Base-by-base conservation (phyloP, 2,797 vertebrate genomes). In the Vultur gryphus region DNA sequence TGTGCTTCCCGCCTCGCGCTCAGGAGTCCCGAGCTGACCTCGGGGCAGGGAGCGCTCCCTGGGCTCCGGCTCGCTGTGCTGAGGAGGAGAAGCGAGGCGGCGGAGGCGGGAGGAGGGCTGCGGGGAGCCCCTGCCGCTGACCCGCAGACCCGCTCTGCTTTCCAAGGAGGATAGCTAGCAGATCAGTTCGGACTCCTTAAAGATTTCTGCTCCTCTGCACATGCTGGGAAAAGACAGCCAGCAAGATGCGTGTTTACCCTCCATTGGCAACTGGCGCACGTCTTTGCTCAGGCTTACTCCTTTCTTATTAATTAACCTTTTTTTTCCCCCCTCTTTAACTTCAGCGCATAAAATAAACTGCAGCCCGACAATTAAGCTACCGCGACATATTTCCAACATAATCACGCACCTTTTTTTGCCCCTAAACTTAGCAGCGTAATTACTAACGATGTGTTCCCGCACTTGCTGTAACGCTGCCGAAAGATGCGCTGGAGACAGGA, bases 251-350 rank as follows among this genome's bases (percentile, higher is more conserved):
- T 2, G 21, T 11, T 35, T 29, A 52, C 29, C 28, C 25, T 33
- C 58, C n/a, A 1, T 0, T 13, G 26, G 29, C 54, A 48, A 3
- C 48, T 4, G 33, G 55, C 2, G 2, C 41, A 35, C 10, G 1
- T 16, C 39, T 37, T 23, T 46, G 11, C 86, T 43, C 18, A 13
- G 11, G 26, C 35, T 78, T 6, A 17, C 44, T 57, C 28, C 33
- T 15, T 26, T 29, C 78, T 69, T 83, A 8, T 14, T 8, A 35
- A 67, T 39, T 8, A 71, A 37, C 65, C 55, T 10, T 19, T 37
- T 61, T 13, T 5, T 3, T 2, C 9, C 35, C 11, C 18, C 1
- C 44, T 19, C 23, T 44, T 23, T n/a, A 49, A 80, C 44, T 51
- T 12, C 16, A 49, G 35, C 7, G 24, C 28, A n/a, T 37, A 43